A percentile compares a stretch with the other conserved stretches of the same genome.
phyloP scores from a whole-genome alignment of 2,888 invertebrate species.

The Drosophila fulvimacula region DNA sequence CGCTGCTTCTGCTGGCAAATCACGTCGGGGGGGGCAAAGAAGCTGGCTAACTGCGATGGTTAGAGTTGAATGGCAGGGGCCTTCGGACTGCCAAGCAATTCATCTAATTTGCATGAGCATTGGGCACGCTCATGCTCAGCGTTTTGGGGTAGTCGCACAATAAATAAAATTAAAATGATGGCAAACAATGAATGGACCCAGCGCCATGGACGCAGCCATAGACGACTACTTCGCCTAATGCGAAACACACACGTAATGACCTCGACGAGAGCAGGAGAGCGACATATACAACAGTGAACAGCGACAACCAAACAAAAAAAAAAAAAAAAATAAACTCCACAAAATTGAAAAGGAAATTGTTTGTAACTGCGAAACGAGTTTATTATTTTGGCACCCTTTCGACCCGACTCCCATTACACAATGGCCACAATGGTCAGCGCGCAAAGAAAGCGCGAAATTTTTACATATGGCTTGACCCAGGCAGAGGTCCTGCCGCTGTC shows the following conservation, averaged over 20 bases:
- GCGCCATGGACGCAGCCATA: constrained; percentile 43
- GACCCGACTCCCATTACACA: constrained; percentile 16
- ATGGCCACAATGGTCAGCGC: constrained; percentile 42
- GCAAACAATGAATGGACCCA: constrained; percentile 79
- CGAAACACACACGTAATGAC: constrained; percentile 82
- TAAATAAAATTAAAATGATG: constrained; percentile 85
- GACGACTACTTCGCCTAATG: constrained; percentile 72
- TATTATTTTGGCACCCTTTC: constrained; percentile 84
- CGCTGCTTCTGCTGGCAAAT: constrained; percentile 24
- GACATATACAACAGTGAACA: neutral
- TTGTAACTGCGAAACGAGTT: constrained; percentile 84
- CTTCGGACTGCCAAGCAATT: constrained; percentile 78
- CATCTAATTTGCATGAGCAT: constrained; percentile 84
- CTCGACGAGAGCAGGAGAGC: constrained; percentile 38
- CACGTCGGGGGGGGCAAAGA: constrained; percentile 32
- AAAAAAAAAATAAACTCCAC: too few species aligned
- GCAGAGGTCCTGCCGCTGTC: constrained; percentile 6
- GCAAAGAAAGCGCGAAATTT: constrained; percentile 82
- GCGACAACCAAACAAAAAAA: constrained; percentile 8
- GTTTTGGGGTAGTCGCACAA: constrained; percentile 81
- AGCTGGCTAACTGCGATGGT: constrained; percentile 38
- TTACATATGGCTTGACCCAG: constrained; percentile 64
- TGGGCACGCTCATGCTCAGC: constrained; percentile 40
- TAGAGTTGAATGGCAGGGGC: constrained; percentile 9
- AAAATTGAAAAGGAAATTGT: constrained; percentile 84